phyloP scores from a whole-genome alignment of 2,888 invertebrate species.

The Clunio marinus region DNA sequence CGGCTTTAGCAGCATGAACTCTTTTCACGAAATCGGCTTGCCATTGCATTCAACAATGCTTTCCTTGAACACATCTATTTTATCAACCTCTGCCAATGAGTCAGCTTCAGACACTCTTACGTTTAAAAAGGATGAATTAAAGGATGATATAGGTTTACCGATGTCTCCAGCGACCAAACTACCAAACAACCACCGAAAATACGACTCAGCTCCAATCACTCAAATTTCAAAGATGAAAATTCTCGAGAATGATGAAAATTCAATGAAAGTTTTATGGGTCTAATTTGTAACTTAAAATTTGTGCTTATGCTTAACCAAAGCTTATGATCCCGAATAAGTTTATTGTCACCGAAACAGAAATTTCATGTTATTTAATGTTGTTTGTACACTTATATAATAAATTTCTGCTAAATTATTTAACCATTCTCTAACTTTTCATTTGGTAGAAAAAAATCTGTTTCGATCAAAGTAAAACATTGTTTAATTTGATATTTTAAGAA shows the following conservation, averaged over 20 bases:
- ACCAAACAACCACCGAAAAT: conserved; percentile 40
- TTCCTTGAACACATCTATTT: conserved; percentile 33
- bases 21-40: conserved; percentile 76
- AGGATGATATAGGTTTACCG: conserved; percentile 38
- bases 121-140: neutral
- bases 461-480: too few relatives aligned
- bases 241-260: conserved; percentile 41
- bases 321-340: neutral
- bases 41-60: conserved; percentile 48
- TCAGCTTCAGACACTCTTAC: conserved; percentile 31
- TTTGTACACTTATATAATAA: too few relatives aligned
- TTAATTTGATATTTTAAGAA: too few relatives aligned
- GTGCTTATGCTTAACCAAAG: neutral
- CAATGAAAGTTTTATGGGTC: conserved; percentile 42
- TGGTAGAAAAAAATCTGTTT: too few relatives aligned
- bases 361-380: too few relatives aligned
- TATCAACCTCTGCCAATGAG: conserved; percentile 40
- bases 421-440: too few relatives aligned
- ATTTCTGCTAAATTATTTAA: too few relatives aligned
- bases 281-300: conserved; percentile 35
- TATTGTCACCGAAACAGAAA: too few relatives aligned
- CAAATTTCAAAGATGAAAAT: conserved; percentile 23
- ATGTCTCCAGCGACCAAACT: neutral
- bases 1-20: conserved; percentile 80
- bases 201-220: conserved; percentile 40